A percentile compares a stretch with the other conserved stretches of the same genome.
phyloP scores from a whole-genome alignment of 2,888 invertebrate genomes.

The Chrysolina oricalcia region DNA sequence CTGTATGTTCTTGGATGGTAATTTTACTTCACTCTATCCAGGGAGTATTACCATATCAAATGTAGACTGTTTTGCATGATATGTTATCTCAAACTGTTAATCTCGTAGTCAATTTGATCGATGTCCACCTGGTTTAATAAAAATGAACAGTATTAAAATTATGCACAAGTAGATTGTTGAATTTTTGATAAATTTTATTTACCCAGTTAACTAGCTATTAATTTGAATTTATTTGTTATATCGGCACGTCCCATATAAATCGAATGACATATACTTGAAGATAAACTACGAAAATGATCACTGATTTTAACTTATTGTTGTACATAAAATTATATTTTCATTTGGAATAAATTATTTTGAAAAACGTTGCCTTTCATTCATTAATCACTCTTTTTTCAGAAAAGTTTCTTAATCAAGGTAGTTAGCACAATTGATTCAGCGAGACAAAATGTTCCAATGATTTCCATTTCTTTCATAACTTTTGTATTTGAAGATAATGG shows the following conservation, averaged over 20 bases:
- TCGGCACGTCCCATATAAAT: neutral
- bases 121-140: neutral
- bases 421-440: no score
- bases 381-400: neutral
- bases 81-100: conserved; percentile 10
- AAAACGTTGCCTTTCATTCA: conserved; percentile 19
- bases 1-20: conserved; percentile 17
- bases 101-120: conserved; percentile 17
- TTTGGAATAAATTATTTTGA: conserved; percentile 33
- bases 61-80: conserved; percentile 6
- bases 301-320: conserved; percentile 21
- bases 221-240: conserved; percentile 16
- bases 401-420: neutral
- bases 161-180: conserved; percentile 42
- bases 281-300: neutral
- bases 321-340: conserved; percentile 29
- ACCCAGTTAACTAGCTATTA: conserved; percentile 14
- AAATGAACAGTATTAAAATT: conserved; percentile 46
- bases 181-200: conserved; percentile 48
- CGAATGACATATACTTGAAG: neutral
- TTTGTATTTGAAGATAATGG: no score
- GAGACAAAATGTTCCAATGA: neutral
- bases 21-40: conserved; percentile 15
- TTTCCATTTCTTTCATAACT: neutral
- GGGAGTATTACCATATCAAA: conserved; percentile 22